Base-by-base conservation (phyloP, 2,888 invertebrate species). In the Drosophila pseudotakahashii region DNA sequence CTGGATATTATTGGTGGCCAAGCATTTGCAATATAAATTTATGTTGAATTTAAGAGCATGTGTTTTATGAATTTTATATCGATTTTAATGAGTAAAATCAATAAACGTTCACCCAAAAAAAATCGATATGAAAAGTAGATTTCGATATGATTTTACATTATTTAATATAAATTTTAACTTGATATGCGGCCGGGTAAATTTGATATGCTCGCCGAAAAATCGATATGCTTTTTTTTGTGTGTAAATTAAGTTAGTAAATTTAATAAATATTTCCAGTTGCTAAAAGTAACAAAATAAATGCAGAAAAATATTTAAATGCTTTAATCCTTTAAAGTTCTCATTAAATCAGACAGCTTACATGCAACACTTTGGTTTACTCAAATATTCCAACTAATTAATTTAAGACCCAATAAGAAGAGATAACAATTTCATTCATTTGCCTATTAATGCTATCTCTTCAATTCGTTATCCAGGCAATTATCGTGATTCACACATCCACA, bases 401-500 rank as follows among this genome's bases (percentile, higher is more conserved):
- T 26, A 26, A 26, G 11, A 4, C 47, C 16, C 11, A 30, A 47
- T 30, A 1, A 9, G 10, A 32, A 11, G 10, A 13, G 13, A 16
- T 48, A 16, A 34, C 48, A 48, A 48, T 7, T 7, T 19, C 7
- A 19, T 13, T 11, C 10, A 2, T 3, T 1, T 32, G 1, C 14
- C 47, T 9, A 47, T 32, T 48, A 16, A 16, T 48, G 13, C 7
- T 16, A 34, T 19, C 34, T 34, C 16, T 9, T 16, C 3, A 34
- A 16, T 48, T 13, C 34, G 13, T 53, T 42, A 34, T n/a, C 13
- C 2, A 13, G 23, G 14, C 41, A 7, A 41, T 59, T 62, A 42
- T 26, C 34, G 26, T 14, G 47, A 23, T 34, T 36, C 16, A 59
- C 59, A 59, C 47, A 26, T 48, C 34, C 16, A 23, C 37, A 7